Base-by-base conservation (phyloP, 2,888 invertebrate species). In the Rapana venosa region DNA sequence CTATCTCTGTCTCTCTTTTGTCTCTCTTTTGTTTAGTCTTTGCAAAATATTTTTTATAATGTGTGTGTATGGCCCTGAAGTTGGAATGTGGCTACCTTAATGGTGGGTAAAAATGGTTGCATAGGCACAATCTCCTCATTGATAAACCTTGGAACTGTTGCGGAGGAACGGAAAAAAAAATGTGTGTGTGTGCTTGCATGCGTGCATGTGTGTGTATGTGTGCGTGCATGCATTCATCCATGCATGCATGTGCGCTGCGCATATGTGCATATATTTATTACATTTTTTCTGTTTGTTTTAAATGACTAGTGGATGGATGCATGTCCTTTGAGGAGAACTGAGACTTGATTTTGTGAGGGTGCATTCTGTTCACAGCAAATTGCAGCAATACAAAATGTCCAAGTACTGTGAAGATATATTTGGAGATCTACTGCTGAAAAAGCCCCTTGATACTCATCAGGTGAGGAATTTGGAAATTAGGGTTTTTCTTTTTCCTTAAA, bases 351-450 rank as follows among this genome's bases (percentile, higher is more conserved):
- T 56, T 22, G 32, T 79, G 8, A 6, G 26, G 90, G 70, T 88
- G 87, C 77, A 83, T 61, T 88, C 70, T 92, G 92, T n/a, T 32
- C 20, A 26, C 94, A 96, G 97, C 93, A 97, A 97, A 96, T 98
- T 98, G 70, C 99, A 99, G 97, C 99, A 99, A 97, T 98, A 98
- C 96, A 99, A 99, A 96, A 97, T 99, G 96, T 99, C 99, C 90
- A 99, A 98, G 96, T 99, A 99, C 96, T 99, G 99, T 97, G 99
- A 99, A 97, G 99, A 99, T 96, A 98, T 99, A 94, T 97, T 99
- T 88, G 98, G 98, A 77, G 99, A 99, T 96, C 96, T 99, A 95
- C 97, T 99, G 94, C 97, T 99, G 93, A 98, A 98, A 95, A 98
- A 98, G 96, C 97, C 98, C 0, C 95, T 99, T 92, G 97, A 98